These are phyloP conservation scores for Acrobasis consociella DNA, from an alignment of 2,888 invertebrate species.

Conservation along the genomic window DNA sequence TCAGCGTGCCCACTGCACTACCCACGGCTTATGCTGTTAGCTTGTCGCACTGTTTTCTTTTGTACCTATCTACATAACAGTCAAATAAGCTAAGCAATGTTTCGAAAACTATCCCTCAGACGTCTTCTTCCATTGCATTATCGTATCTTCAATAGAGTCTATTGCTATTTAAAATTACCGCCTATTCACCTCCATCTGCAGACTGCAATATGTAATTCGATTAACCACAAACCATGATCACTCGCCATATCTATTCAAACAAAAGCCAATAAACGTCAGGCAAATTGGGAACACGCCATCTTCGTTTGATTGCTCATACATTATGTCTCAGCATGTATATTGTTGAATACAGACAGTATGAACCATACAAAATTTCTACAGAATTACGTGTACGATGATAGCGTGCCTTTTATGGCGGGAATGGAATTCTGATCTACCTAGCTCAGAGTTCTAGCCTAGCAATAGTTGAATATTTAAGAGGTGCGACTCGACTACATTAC, in stretches of 20 bases:
- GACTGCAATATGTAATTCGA: neutral
- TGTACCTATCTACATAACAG: too few species aligned
- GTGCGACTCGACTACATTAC: neutral
- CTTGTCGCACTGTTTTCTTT: too few species aligned
- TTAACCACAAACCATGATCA: neutral
- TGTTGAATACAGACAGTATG: conserved; percentile 2
- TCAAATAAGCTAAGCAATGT: too few species aligned
- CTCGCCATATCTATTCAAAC: conserved; percentile 40
- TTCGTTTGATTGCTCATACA: conserved; percentile 17
- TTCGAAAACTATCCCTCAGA: neutral
- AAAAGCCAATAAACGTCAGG: conserved; percentile 40
- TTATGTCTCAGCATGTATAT: conserved; percentile 10
- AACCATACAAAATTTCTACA: conserved; percentile 7
- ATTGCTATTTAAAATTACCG: neutral
- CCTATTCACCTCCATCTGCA: neutral
- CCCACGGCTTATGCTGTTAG: too few species aligned
- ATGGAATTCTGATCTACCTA: neutral
- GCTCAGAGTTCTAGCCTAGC: too few species aligned
- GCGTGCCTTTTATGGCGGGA: neutral
- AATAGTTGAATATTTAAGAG: too few species aligned
- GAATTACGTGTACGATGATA: conserved; percentile 14
- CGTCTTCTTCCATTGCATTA: neutral
- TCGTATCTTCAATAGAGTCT: neutral
- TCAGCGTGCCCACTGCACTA: too few species aligned
- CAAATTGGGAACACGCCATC: conserved; percentile 19